These are phyloP conservation scores for Dione juno DNA, from an alignment of 2,888 invertebrate species.

Conservation along the genomic window DNA sequence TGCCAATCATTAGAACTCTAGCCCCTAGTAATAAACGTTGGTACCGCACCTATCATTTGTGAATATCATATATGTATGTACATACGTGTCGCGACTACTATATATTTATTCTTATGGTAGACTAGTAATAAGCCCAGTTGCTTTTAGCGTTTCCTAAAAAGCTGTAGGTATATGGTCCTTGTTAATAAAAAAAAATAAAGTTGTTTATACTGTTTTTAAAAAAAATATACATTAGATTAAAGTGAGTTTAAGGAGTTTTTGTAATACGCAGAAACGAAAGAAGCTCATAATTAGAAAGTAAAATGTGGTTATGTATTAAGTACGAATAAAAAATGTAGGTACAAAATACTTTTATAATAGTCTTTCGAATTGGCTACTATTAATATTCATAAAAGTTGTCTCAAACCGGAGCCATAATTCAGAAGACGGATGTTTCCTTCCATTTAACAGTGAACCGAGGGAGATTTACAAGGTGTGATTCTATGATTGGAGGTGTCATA, in stretches of 20 bases:
- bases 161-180: too few species aligned
- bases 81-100: neutral
- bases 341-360: neutral
- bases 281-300: neutral
- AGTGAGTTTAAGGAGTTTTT: too few species aligned
- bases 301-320: neutral
- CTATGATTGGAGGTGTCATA: conserved; percentile 47
- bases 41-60: neutral
- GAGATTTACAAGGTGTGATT: conserved; percentile 43
- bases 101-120: neutral
- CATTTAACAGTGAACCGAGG: conserved; percentile 34
- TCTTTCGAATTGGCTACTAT: conserved; percentile 12
- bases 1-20: conserved; percentile 62
- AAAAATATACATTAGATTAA: too few species aligned
- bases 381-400: conserved; percentile 35
- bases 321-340: neutral
- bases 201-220: too few species aligned
- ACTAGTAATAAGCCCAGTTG: neutral
- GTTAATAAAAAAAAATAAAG: too few species aligned
- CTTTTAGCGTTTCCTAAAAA: neutral
- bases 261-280: neutral
- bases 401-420: conserved; percentile 32
- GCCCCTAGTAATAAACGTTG: conserved; percentile 38
- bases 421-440: conserved; percentile 42
- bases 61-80: neutral